Percentiles rank a stretch among this genome's conserved stretches.
Evolutionary conservation across 2,113 vertebrate genomes (phyloP).

Genomic region (Syrrhaptes paradoxus): DNA sequence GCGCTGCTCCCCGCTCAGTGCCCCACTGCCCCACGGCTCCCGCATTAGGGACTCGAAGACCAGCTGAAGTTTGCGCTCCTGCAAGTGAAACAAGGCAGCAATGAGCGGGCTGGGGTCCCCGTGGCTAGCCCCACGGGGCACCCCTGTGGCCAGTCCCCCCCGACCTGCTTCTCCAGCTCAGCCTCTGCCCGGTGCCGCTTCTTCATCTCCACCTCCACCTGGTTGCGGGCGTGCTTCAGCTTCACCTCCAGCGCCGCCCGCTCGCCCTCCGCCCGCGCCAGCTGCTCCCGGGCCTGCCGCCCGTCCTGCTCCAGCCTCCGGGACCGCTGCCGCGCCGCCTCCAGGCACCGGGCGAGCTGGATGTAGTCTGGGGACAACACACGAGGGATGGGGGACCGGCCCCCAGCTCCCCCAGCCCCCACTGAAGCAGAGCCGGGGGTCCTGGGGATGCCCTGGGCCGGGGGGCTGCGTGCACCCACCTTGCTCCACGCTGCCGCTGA

Average conservation of each 20-base stretch:
- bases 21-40: conserved; percentile 68
- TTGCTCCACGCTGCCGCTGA: conserved; percentile 21
- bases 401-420: neutral
- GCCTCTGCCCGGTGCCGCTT: conserved; percentile 80
- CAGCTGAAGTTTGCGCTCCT: conserved; percentile 86
- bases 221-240: conserved; percentile 86
- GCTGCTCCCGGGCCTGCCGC: conserved; percentile 75
- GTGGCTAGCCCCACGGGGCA: fast-evolving
- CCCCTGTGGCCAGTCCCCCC: neutral
- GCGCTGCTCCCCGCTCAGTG: conserved; percentile 69
- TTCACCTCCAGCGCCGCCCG: conserved; percentile 82
- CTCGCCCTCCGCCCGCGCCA: conserved; percentile 79
- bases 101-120: neutral
- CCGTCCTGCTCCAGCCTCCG: conserved; percentile 75
- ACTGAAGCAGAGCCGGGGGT: neutral
- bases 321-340: conserved; percentile 75
- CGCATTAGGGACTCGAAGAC: conserved; percentile 79
- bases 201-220: conserved; percentile 88
- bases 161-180: conserved; percentile 82
- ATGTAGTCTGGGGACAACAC: conserved; percentile 61
- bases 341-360: conserved; percentile 70
- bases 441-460: no score
- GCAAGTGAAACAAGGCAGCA: fast-evolving
- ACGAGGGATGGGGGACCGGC: no score
- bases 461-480: neutral